phyloP scores from a whole-genome alignment of 2,113 vertebrate species.

The Castor canadensis region DNA sequence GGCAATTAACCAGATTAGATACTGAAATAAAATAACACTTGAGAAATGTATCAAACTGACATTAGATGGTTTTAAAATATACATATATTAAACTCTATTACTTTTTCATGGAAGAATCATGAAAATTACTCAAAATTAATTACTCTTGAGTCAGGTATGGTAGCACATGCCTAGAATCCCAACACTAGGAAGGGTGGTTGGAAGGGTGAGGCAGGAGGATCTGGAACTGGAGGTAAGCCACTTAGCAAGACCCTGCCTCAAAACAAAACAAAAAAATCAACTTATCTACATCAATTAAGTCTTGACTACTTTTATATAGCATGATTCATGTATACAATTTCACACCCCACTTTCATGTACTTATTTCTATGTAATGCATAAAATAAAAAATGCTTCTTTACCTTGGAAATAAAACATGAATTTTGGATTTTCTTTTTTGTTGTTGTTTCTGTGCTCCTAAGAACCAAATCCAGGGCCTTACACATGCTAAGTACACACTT shows the following conservation, averaged over 20 bases:
- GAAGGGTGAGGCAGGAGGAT: neutral
- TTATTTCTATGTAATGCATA: neutral
- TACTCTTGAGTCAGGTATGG: neutral
- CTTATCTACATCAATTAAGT: neutral
- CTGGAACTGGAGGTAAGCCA: no score
- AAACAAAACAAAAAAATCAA: no score
- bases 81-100: neutral
- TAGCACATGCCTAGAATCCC: neutral
- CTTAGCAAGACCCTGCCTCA: neutral
- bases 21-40: slow-evolving; percentile 25
- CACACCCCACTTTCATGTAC: neutral
- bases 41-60: slow-evolving; percentile 25
- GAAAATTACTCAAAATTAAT: neutral
- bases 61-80: neutral
- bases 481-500: neutral
- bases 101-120: neutral
- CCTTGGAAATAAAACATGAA: neutral
- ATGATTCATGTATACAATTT: neutral
- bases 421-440: neutral
- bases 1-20: neutral
- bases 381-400: no score
- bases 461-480: neutral
- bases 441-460: neutral
- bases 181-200: neutral
- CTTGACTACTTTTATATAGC: neutral